These are phyloP conservation scores for Lutjanus campechanus DNA, from an alignment of 2,797 vertebrate genomes.

Conservation along the genomic window DNA sequence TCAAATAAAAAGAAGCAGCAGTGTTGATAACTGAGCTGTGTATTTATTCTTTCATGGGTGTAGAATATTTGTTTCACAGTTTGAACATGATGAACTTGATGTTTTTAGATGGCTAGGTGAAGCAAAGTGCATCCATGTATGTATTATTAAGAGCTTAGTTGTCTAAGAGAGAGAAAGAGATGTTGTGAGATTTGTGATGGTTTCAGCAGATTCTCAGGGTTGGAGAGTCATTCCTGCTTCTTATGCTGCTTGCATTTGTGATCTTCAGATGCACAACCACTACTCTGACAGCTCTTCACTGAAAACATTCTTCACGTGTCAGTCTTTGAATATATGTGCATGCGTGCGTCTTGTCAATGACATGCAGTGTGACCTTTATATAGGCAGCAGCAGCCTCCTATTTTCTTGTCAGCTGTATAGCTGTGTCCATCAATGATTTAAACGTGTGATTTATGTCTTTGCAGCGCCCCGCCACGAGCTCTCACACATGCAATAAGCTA, in stretches of 20 bases:
- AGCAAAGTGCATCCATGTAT: too few species aligned
- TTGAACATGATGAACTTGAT: too few species aligned
- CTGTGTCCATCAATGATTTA: background rate
- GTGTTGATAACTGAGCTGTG: too few species aligned
- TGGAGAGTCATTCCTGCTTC: too few species aligned
- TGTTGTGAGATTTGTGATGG: too few species aligned
- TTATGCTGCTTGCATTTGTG: background rate
- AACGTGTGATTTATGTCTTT: constrained; percentile 33
- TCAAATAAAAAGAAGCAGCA: too few species aligned
- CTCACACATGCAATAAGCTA: constrained; percentile 23
- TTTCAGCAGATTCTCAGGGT: too few species aligned
- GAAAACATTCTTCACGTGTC: background rate
- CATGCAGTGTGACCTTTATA: background rate
- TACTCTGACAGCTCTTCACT: background rate
- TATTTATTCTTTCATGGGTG: too few species aligned
- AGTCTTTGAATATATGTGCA: background rate
- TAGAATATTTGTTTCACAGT: too few species aligned
- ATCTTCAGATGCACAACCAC: background rate
- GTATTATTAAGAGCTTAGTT: too few species aligned
- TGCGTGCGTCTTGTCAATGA: background rate
- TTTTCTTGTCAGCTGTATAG: background rate
- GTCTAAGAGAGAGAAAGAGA: too few species aligned
- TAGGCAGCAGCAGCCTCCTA: constrained; percentile 11
- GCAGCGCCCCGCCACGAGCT: background rate
- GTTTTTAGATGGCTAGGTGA: too few species aligned